Conservation (phyloP, 2,888 invertebrate genomes). For the Chrysina gloriosa region DNA sequence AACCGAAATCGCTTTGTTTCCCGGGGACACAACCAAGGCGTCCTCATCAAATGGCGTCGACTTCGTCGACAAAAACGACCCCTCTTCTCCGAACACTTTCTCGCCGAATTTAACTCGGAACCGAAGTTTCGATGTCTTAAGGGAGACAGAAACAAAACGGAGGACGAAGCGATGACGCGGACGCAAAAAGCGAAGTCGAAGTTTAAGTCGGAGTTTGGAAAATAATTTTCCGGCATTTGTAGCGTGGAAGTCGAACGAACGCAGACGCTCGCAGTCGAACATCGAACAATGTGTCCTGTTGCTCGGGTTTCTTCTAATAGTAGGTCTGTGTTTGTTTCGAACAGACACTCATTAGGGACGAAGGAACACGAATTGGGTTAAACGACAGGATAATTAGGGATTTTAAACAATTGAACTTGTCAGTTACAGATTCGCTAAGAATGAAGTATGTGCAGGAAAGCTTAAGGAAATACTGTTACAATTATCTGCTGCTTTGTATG, state of each 20-base stretch:
- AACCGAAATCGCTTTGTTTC: slow-evolving; percentile 16
- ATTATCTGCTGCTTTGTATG: too few species aligned
- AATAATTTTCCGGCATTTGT: background rate
- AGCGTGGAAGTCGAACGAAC: background rate
- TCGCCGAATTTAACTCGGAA: background rate
- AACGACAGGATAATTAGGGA: too few species aligned
- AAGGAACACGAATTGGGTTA: too few species aligned
- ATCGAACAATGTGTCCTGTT: too few species aligned
- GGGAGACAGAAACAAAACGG: background rate
- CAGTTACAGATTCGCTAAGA: too few species aligned
- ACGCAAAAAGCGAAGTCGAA: background rate
- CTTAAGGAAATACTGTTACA: too few species aligned
- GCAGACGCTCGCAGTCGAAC: too few species aligned
- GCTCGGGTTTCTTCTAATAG: too few species aligned
- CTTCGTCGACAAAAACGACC: slow-evolving; percentile 3
- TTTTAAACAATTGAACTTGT: too few species aligned
- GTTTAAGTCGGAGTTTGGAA: background rate
- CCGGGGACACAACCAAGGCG: background rate
- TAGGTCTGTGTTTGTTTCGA: too few species aligned
- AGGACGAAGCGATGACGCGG: background rate
- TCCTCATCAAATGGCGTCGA: background rate
- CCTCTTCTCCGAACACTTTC: background rate
- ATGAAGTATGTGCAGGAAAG: too few species aligned
- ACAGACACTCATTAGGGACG: too few species aligned
- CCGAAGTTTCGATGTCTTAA: background rate